Conservation (phyloP, 1,140 invertebrate genomes). For the Akabosia matsudoensis region DNA sequence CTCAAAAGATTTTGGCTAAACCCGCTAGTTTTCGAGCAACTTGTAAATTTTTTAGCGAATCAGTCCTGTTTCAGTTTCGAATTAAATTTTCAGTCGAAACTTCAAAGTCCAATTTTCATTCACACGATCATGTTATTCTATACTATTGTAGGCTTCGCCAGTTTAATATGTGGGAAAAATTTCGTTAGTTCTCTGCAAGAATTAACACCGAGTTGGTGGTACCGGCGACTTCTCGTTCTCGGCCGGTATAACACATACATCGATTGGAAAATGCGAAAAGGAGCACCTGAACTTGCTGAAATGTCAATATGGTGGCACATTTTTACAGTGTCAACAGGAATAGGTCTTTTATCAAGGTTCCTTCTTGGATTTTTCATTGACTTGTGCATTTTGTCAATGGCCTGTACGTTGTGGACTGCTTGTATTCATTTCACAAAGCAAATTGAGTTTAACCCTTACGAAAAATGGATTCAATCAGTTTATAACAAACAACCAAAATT, state of each 20-base stretch:
- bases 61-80: not conserved
- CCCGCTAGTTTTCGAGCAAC: not conserved
- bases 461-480: not conserved
- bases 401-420: not conserved
- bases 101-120: not conserved
- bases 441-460: not conserved
- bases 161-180: not conserved
- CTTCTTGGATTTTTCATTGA: conserved; percentile 9
- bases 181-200: not conserved
- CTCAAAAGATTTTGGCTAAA: not conserved
- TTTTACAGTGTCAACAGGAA: not conserved
- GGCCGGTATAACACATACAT: not conserved
- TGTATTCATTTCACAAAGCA: not conserved
- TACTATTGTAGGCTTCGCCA: not conserved
- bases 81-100: not conserved
- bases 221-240: not conserved
- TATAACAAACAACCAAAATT: not conserved
- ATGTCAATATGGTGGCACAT: not conserved
- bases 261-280: not conserved
- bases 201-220: not conserved
- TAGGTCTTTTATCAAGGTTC: not conserved
- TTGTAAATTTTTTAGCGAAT: not conserved
- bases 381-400: not conserved
- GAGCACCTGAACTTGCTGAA: not conserved
- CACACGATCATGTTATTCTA: not conserved